Base-by-base conservation (phyloP, 2,888 invertebrate species). In the Epinotia ramella region DNA sequence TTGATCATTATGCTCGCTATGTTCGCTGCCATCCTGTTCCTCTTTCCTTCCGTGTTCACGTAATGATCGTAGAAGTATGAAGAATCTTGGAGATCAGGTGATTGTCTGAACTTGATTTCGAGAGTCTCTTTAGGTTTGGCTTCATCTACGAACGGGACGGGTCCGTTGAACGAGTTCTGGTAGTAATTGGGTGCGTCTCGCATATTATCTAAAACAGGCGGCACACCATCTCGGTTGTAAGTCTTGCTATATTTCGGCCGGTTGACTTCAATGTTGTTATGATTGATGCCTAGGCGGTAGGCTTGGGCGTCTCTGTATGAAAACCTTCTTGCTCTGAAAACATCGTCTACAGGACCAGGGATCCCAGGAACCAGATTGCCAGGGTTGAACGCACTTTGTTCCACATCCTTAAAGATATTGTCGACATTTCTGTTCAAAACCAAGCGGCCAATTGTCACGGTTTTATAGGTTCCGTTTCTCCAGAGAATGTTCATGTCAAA, bases 161-260 rank as follows among this genome's bases (percentile, higher is more conserved):
- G 53, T 6, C 53, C 53, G 53, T 53, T 53, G 53, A 53, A 53
- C 1, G n/a, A 13, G 7, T 53, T 53, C 16, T 53, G n/a, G 13
- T 53, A 53, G 13, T 53, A 53, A 53, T 53, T 53, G n/a, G 53
- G 53, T 6, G 53, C 53, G 7, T 53, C 53, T n/a, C 53, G 16
- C 53, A n/a, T 53, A 7, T 53, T 53, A n/a, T n/a, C 53, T 53
- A 53, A 53, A n/a, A 53, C 53, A 13, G 53, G 53, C n/a, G 53
- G 53, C 7, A 53, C 53, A 53, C 53, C 53, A 53, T 53, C n/a
- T n/a, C n/a, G 53, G 53, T 53, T 53, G 53, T 53, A 53, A n/a
- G n/a, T 53, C 53, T n/a, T 53, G n/a, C n/a, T 5, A n/a, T 53
- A 53, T 53, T n/a, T 53, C 3, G 53, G 53, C 7, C 13, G 16